Evolutionary conservation across 2,888 invertebrate species (phyloP).

Genomic region (Platycheirus rosarum): DNA sequence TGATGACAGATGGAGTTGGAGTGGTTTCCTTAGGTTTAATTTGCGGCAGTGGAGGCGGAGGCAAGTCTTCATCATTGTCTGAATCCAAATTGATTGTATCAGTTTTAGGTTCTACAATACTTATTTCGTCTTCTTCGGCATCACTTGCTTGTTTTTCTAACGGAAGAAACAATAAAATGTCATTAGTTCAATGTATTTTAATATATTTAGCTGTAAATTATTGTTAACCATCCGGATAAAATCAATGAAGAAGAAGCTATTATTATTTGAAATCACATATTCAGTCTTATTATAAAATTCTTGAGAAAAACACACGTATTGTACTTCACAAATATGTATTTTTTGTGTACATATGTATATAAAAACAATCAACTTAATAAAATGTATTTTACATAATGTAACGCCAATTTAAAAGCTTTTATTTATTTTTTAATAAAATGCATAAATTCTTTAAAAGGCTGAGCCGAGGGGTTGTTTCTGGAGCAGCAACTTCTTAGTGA

Average conservation of each 20-base stretch:
- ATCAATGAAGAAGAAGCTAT: too few species aligned
- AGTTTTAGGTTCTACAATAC: constrained; percentile 82
- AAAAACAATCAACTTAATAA: neutral
- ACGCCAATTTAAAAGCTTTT: neutral
- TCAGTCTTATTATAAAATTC: neutral
- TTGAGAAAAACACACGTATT: neutral
- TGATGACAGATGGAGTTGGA: constrained; percentile 45
- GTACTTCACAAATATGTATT: constrained; percentile 2
- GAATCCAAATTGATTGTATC: constrained; percentile 82
- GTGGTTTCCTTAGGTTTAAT: neutral
- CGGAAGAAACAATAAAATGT: constrained; percentile 10
- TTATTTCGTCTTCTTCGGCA: constrained; percentile 82
- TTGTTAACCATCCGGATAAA: too few species aligned
- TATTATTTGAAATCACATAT: too few species aligned
- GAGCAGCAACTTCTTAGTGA: constrained; percentile 75
- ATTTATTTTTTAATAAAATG: constrained; percentile 11
- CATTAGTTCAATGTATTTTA: too few species aligned
- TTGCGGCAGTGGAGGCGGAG: neutral
- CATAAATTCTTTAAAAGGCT: constrained; percentile 28
- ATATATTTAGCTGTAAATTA: too few species aligned
- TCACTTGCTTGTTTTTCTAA: constrained; percentile 82
- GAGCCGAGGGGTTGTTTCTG: constrained; percentile 2
- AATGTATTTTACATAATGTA: neutral
- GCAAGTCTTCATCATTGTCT: constrained; percentile 80
- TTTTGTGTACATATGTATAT: constrained; percentile 2